Base-by-base conservation (phyloP, 2,888 invertebrate genomes). In the Scrobipalpa atriplicella region DNA sequence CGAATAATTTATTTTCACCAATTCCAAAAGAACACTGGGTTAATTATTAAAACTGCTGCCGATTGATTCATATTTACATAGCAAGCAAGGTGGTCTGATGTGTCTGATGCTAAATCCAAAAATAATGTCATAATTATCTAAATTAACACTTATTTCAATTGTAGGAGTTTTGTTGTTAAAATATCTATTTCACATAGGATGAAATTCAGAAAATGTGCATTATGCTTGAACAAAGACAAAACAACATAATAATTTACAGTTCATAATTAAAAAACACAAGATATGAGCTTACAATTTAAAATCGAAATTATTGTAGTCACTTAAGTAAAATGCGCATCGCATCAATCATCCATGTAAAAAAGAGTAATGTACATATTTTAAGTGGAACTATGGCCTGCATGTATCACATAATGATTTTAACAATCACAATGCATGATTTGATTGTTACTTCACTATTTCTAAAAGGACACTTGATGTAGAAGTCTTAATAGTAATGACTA, bases 1-100 rank as follows among this genome's bases (percentile, higher is more conserved):
- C 90, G 85, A 90, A 87, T 86, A 86, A 87, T 89, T 89, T 89
- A 89, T 86, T 85, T 10, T 56, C 77, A 76, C 76, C 73, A 72
- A 73, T 78, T 71, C 72, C 69, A 72, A 71, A 62, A 62, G 71
- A 75, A 70, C 71, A 69, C 69, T 67, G 71, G 60, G 70, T 71
- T 70, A 68, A 29, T 29, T 29, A 62, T 68, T 68, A 70, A 47
- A 66, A 60, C 11, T 56, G 54, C 67, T 67, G 68, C 60, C 52
- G 43, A 67, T 56, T 66, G 63, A 66, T 62, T 60, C 62, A 19
- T 67, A 69, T 67, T 60, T 69, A 69, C 66, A 67, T 47, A 62
- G 62, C 39, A 64, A 56, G 19, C 47, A 47, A 62, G 62, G 19
- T 43, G 41, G 21, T 21, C 13, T 56, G 54, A 56, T 56, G 54